These are phyloP conservation scores for Petrolisthes manimaculis DNA, from an alignment of 2,888 invertebrate genomes.

Conservation along the genomic window DNA sequence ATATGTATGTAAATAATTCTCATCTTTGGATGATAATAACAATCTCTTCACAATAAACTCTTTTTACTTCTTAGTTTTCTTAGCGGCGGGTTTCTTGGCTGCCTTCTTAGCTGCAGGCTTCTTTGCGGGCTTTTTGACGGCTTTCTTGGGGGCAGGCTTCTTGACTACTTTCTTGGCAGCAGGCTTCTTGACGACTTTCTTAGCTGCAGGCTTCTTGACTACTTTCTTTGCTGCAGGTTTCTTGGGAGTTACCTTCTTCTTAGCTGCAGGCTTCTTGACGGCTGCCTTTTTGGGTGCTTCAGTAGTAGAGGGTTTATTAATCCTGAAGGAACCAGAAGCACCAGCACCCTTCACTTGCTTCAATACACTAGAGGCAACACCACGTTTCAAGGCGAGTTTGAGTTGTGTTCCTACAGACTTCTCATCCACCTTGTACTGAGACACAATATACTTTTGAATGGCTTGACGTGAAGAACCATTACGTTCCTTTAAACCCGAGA, in stretches of 20 bases:
- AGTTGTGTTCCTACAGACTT: slow-evolving; percentile 69
- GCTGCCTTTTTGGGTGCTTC: slow-evolving; percentile 48
- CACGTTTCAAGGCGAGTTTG: slow-evolving; percentile 69
- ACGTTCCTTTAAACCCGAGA: slow-evolving; percentile 70
- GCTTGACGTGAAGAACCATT: slow-evolving; percentile 72
- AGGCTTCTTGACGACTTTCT: slow-evolving; percentile 52
- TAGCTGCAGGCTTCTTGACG: slow-evolving; percentile 60
- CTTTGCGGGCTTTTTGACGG: slow-evolving; percentile 33
- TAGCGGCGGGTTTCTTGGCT: slow-evolving; percentile 45
- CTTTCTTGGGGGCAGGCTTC: slow-evolving; percentile 39
- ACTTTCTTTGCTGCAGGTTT: slow-evolving; percentile 50
- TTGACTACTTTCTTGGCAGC: slow-evolving; percentile 49
- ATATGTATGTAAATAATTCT: not conserved
- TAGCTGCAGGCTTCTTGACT: slow-evolving; percentile 47
- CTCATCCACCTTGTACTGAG: slow-evolving; percentile 70
- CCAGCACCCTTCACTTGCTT: slow-evolving; percentile 69
- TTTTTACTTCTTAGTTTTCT: slow-evolving; percentile 40
- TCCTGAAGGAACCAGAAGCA: slow-evolving; percentile 66
- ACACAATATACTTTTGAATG: slow-evolving; percentile 68
- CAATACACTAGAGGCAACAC: slow-evolving; percentile 69
- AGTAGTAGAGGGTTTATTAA: slow-evolving; percentile 53
- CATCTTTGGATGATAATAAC: slow-evolving; percentile 23
- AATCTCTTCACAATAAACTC: slow-evolving; percentile 29
- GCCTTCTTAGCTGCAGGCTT: slow-evolving; percentile 48
- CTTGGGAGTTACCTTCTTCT: slow-evolving; percentile 49